Percentiles rank a stretch among this genome's conserved stretches.
These are phyloP conservation scores for Acanthosepion lycidas DNA, from an alignment of 2,888 invertebrate species.

Conservation along the genomic window DNA sequence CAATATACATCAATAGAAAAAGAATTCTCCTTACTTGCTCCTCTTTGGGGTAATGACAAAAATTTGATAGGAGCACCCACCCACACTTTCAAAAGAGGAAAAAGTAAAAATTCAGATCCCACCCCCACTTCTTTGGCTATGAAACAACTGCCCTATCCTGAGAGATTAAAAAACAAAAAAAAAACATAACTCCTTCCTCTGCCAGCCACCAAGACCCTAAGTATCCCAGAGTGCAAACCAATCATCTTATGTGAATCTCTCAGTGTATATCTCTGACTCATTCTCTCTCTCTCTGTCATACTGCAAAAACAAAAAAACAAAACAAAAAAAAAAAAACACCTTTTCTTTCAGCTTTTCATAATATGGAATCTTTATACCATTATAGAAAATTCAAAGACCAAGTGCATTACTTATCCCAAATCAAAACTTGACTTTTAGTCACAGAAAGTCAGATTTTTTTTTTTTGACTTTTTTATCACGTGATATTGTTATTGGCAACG, in stretches of 20 bases:
- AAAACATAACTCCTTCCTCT: not conserved
- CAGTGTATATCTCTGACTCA: not conserved
- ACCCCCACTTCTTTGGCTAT: not conserved
- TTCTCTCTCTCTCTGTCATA: too few species aligned
- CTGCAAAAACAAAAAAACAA: not conserved
- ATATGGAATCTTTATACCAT: not conserved
- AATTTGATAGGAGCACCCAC: not conserved
- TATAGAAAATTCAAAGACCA: not conserved
- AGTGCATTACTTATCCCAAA: too few species aligned
- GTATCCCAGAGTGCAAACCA: not conserved
- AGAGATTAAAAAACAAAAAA: not conserved
- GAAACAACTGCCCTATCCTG: not conserved
- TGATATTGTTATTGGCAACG: not conserved
- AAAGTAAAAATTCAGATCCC: not conserved
- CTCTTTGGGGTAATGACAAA: not conserved
- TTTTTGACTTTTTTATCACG: not conserved
- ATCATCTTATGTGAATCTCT: not conserved
- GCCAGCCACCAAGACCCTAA: not conserved
- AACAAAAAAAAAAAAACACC: not conserved
- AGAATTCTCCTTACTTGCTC: not conserved
- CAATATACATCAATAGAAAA: not conserved
- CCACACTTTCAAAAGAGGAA: not conserved
- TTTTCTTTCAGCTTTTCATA: not conserved
- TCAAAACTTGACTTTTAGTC: too few species aligned
- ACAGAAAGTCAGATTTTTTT: too few species aligned